Evolutionary conservation across 2,888 invertebrate genomes (phyloP), one percentile per base, ranked within the genome.

Genomic region (Xanthorhoe spadicearia): DNA sequence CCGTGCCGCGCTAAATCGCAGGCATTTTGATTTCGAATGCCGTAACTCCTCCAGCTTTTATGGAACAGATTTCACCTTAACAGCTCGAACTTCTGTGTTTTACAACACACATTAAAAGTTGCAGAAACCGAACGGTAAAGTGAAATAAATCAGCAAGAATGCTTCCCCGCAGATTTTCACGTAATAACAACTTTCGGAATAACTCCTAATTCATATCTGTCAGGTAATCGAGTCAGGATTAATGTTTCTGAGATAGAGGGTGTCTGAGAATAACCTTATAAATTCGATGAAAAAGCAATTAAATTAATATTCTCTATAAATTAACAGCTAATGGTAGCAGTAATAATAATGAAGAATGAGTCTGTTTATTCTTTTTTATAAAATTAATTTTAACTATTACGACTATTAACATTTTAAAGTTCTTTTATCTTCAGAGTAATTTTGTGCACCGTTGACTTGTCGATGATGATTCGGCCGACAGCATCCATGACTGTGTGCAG

Each of bases 71-170:
- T 58, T 53, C 13, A 62, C 58, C 59, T 62, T 62, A 32, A 55
- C 55, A 59, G 19, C 48, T 48, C 17, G n/a, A 63, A 67, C 62
- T 67, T 38, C 55, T 67, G 55, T 49, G 51, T 67, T 67, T 63
- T 59, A 67, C 63, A 63, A 57, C 67, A 53, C 51, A 52, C 58
- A 61, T 68, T 75, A 70, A 74, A 77, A 66, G 64, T 68, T 63
- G 28, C 58, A 18, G 46, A 66, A 35, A 50, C 54, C 43, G 61
- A 74, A 77, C 78, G 77, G 81, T 77, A 80, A 82, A 86, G 77
- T 82, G 76, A 60, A 74, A 85, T 87, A 86, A 87, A 86, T 88
- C 85, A 83, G 59, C 59, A 66, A 75, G 78, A 75, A 77, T 73
- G 76, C 79, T 83, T 79, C 76, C 73, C 74, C 77, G 76, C 80